Base-by-base conservation (phyloP, 2,113 vertebrate species). In the Oryzias curvinotus region DNA sequence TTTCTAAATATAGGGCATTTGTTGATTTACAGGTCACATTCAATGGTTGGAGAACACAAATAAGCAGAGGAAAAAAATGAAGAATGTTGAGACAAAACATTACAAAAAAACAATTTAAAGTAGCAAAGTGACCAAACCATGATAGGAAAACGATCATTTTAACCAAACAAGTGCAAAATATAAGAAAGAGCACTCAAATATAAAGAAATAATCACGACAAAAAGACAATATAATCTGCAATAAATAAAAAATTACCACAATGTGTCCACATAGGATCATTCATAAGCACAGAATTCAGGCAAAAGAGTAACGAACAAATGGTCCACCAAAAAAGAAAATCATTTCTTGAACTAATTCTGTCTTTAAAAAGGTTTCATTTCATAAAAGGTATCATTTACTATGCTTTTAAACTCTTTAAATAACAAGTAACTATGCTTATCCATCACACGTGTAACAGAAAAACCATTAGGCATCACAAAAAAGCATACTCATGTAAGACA, bases 401-500 rank as follows among this genome's bases (percentile, higher is more conserved):
- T 28, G 26, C 6, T 7, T 28, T 7, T 6, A 28, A 5, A 28
- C 5, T 28, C 26, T 28, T 44, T 45, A 17, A 14, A 45, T 43
- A 10, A 23, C 48, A 50, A 21, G n/a, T 23, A 8, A 14, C 53
- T 10, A 2, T 44, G n/a, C 54, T 8, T 53, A 5, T 49, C 2
- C 21, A 52, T 42, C 52, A 41, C 7, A 55, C 28, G 7, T 49
- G 15, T 2, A 21, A 0, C 53, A 64, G 26, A 51, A 4, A 14
- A 3, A 52, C 61, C 57, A 36, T 15, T n/a, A 67, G 14, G 12
- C 18, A 42, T 53, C n/a, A 47, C 54, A 67, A 71, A 54, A 54
- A 57, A 71, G 12, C 3, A 2, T 45, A 51, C 52, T 17, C 26
- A 26, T 56, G 46, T 13, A 62, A 62, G 72, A 57, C 59, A 52